Evolutionary conservation across 2,113 vertebrate genomes (phyloP).

Genomic region (Psephotus haematonotus): DNA sequence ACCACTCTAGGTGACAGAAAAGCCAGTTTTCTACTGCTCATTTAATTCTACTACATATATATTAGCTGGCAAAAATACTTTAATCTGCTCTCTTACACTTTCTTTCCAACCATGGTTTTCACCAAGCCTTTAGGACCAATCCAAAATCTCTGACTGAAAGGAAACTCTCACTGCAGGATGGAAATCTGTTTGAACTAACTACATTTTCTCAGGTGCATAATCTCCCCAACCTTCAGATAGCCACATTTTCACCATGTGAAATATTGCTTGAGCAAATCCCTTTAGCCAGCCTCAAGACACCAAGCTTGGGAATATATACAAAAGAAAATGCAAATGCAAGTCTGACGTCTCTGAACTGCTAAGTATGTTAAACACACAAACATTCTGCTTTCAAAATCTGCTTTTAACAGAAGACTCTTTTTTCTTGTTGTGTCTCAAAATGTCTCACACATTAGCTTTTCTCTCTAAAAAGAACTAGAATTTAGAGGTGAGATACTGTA

Average conservation of each 20-base stretch:
- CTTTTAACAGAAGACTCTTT: neutral
- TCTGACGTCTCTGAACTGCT: neutral
- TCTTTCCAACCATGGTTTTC: neutral
- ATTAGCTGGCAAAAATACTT: neutral
- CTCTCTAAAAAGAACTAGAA: neutral
- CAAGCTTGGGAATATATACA: neutral
- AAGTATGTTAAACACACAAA: neutral
- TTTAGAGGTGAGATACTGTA: neutral
- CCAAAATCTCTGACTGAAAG: neutral
- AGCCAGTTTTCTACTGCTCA: neutral
- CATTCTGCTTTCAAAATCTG: slow-evolving; percentile 10
- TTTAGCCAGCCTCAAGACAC: neutral
- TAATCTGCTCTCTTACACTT: neutral
- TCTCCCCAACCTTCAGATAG: neutral
- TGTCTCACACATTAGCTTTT: neutral
- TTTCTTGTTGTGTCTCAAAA: neutral
- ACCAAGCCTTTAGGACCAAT: neutral
- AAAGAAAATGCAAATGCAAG: neutral
- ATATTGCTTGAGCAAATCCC: neutral
- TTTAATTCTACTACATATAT: neutral
- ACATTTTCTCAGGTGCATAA: neutral
- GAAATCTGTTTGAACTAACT: neutral
- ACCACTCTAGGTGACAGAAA: neutral
- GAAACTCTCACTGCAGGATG: neutral
- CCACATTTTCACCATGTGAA: neutral